These are phyloP conservation scores for Acrobasis consociella DNA, from an alignment of 2,888 invertebrate species.

Conservation along the genomic window DNA sequence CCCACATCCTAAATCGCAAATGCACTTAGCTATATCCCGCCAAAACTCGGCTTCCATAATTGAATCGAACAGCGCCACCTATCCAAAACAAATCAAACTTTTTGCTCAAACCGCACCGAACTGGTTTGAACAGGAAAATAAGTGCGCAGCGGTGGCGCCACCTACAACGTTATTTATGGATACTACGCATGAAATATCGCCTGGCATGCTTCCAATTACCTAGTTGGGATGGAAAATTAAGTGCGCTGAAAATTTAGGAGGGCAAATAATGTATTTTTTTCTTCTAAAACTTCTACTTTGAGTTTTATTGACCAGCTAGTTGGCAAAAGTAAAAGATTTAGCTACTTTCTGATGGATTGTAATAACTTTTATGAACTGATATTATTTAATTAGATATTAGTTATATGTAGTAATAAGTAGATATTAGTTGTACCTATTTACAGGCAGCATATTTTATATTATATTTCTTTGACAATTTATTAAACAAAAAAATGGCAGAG, in stretches of 20 bases:
- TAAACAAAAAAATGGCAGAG: too few species aligned
- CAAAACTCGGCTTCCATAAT: constrained; percentile 4
- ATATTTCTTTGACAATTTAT: too few species aligned
- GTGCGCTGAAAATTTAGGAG: neutral
- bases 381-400: too few species aligned
- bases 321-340: too few species aligned
- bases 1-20: neutral
- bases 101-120: constrained; percentile 5
- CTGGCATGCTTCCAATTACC: constrained; percentile 13
- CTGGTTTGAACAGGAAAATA: constrained; percentile 14
- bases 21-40: neutral
- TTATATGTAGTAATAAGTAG: too few species aligned
- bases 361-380: too few species aligned
- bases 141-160: constrained; percentile 13
- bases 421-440: too few species aligned
- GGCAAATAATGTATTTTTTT: neutral
- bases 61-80: constrained; percentile 19
- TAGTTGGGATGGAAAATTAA: constrained; percentile 9
- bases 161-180: constrained; percentile 15
- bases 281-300: too few species aligned
- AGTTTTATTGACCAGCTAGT: too few species aligned
- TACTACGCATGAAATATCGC: neutral
- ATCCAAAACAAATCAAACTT: constrained; percentile 21
- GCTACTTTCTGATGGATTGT: too few species aligned
- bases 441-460: too few species aligned